phyloP scores from a whole-genome alignment of 2,797 vertebrate species.

The Rhabdomys pumilio region DNA sequence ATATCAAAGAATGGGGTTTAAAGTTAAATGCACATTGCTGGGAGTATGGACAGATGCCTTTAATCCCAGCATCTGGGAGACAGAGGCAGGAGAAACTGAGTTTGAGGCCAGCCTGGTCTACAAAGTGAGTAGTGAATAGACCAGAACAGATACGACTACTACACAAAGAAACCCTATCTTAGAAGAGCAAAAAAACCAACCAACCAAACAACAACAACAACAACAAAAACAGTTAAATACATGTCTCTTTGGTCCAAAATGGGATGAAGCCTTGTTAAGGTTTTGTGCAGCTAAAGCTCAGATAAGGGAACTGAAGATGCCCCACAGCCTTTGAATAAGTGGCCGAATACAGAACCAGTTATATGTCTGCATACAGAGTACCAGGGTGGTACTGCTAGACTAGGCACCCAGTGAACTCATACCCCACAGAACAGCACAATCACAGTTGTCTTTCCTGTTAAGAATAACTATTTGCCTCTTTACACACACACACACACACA shows the following conservation, averaged over 20 bases:
- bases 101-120: background rate
- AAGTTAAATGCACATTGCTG: slow-evolving; percentile 51
- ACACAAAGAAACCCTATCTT: background rate
- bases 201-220: no score
- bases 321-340: slow-evolving; percentile 20
- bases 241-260: background rate
- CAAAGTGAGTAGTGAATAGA: background rate
- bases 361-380: no score
- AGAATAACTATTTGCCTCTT: slow-evolving; percentile 28
- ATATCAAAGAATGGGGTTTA: slow-evolving; percentile 56
- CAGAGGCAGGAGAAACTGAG: background rate
- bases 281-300: background rate
- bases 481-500: background rate
- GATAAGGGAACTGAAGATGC: background rate
- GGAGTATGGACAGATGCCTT: background rate
- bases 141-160: no score
- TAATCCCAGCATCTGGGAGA: background rate
- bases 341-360: background rate
- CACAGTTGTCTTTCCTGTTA: slow-evolving; percentile 6
- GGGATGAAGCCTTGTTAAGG: slow-evolving; percentile 38
- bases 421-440: background rate
- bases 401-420: background rate
- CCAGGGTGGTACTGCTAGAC: background rate
- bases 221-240: background rate
- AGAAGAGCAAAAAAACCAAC: background rate